Conservation (phyloP, 2,888 invertebrate genomes). For the Bedellia somnulentella region DNA sequence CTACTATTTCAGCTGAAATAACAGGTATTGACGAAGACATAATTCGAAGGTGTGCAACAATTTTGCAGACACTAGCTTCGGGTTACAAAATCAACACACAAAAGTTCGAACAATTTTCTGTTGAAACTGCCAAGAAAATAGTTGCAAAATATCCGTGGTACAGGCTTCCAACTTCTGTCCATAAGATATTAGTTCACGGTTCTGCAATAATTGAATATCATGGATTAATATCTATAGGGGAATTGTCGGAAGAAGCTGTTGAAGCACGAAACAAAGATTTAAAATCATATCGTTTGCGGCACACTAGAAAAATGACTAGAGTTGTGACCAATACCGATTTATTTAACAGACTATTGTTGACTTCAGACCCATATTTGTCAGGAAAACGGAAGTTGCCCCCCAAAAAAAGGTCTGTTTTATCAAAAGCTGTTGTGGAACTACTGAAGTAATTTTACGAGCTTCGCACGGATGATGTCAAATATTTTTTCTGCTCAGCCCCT, state of each 20-base stretch:
- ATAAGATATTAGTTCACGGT: neutral
- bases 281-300: neutral
- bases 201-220: neutral
- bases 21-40: constrained; percentile 6
- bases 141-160: neutral
- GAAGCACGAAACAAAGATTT: neutral
- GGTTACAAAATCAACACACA: neutral
- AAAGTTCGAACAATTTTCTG: neutral
- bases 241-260: neutral
- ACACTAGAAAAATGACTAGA: neutral
- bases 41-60: neutral
- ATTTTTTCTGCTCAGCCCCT: too few species aligned
- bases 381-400: neutral
- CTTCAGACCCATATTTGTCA: neutral
- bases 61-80: neutral
- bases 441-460: too few species aligned
- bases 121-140: neutral
- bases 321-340: neutral
- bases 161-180: neutral
- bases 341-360: neutral
- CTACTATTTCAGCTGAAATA: constrained; percentile 3
- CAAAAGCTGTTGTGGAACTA: neutral
- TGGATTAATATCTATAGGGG: neutral
- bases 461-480: too few species aligned
- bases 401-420: neutral